Base-by-base conservation (phyloP, 2,113 vertebrate species). In the Odobenus rosmarus region DNA sequence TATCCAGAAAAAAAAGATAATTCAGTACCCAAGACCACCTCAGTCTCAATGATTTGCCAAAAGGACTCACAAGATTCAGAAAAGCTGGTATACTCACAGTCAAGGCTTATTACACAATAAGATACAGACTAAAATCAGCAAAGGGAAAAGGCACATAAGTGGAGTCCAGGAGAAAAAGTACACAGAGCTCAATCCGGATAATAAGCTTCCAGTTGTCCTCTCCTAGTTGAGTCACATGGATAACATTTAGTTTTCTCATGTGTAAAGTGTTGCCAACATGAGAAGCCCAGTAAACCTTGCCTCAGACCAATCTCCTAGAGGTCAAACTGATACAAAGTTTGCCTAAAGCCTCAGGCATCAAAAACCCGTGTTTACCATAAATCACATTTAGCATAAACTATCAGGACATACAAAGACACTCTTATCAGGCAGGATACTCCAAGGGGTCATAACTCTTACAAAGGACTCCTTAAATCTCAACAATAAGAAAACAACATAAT, bases 331-430 rank as follows among this genome's bases (percentile, higher is more conserved):
- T 36, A 86, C 5, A 85, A 39, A 53, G 28, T 23, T 72, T 31
- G 62, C 23, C 57, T 62, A 84, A 90, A 96, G 13, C 18, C 72
- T 90, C 36, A 64, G 28, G 72, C 13, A 90, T 72, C 55, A 87
- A 90, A 96, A 96, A 74, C n/a, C 84, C 18, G 59, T 77, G 33
- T 90, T 77, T 85, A 90, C 49, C 59, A 85, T 89, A 90, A 77
- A 85, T 77, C 42, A 36, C 28, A 61, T 46, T 74, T 81, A 87
- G 46, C 21, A 80, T 74, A 64, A 90, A 72, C 62, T 74, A 91
- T 49, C 36, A 87, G 53, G 67, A 62, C 28, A 14, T 31, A 64
- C 62, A 31, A 64, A 64, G 62, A 31, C 26, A 64, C 61, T 64
- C 61, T 64, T 31, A 14, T 31, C 26, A 64, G 61, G 61, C 28